These are phyloP conservation scores for Emys orbicularis DNA, from an alignment of 2,797 vertebrate genomes.

Conservation along the genomic window DNA sequence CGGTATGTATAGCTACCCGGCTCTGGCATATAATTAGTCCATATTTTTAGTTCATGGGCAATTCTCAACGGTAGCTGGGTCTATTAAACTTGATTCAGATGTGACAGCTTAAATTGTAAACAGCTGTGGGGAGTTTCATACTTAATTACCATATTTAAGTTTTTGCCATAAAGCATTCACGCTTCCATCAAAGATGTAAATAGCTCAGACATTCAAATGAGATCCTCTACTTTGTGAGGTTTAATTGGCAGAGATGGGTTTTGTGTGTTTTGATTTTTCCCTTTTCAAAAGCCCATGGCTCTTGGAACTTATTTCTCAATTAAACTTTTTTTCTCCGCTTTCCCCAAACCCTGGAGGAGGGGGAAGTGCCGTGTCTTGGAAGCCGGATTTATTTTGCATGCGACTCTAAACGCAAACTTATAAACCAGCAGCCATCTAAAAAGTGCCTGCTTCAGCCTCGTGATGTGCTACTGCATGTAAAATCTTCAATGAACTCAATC, in stretches of 20 bases:
- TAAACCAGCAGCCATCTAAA: accelerated
- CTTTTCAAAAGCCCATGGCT: neutral
- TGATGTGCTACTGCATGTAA: neutral
- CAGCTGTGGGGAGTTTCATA: slow-evolving; percentile 83
- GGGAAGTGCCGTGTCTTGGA: accelerated
- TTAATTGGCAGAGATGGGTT: slow-evolving; percentile 49
- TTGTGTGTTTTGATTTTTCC: neutral
- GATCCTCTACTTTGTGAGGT: slow-evolving; percentile 60
- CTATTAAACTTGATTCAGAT: slow-evolving; percentile 83
- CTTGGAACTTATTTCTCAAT: slow-evolving; percentile 58
- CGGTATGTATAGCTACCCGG: slow-evolving; percentile 37
- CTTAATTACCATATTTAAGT: slow-evolving; percentile 84
- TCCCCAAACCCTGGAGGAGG: neutral
- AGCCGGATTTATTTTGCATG: neutral
- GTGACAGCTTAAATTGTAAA: slow-evolving; percentile 84
- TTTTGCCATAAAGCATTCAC: slow-evolving; percentile 73
- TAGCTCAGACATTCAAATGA: slow-evolving; percentile 67
- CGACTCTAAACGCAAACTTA: accelerated
- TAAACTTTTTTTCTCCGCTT: slow-evolving; percentile 1
- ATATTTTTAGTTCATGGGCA: slow-evolving; percentile 80
- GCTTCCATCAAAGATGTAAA: slow-evolving; percentile 80
- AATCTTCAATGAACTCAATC: neutral
- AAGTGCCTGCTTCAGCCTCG: neutral
- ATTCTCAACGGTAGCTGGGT: slow-evolving; percentile 77
- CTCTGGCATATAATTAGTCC: slow-evolving; percentile 63